Evolutionary conservation across 2,888 invertebrate species (phyloP), one percentile per base, ranked within the genome.

Genomic region (Neoitamus cyanurus): DNA sequence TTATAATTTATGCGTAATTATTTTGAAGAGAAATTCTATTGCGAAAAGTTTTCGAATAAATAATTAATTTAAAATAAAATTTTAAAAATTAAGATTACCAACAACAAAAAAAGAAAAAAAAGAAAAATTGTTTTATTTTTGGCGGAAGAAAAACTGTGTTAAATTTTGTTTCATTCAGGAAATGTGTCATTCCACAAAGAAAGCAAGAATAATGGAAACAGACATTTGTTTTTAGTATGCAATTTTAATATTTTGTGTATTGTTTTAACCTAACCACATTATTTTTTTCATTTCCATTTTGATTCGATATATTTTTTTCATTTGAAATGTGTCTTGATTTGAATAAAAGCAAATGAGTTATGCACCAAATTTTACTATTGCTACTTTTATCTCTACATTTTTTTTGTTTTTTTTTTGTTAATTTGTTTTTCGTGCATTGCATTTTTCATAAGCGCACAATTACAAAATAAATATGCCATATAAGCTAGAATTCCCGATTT

Each of bases 101-200:
- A n/a, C n/a, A n/a, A n/a, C n/a, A n/a, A n/a, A n/a, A n/a, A n/a
- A n/a, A n/a, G n/a, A n/a, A n/a, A n/a, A n/a, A n/a, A n/a, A 1
- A 25, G 15, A 20, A 48, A 58, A 58, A 58, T 58, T 15, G 9
- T 20, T 20, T 58, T 58, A 42, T 58, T 58, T n/a, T 20, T 58
- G 25, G 58, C 15, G 9, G 58, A 58, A 25, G 25, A 20, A 15
- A 58, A 58, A 15, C 15, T 15, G 15, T 58, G 25, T 58, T 20
- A n/a, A 58, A 25, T 58, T 25, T 58, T 58, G 11, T 58, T 85
- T 86, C 87, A 92, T 94, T 95, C 95, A 95, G 95, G 95, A 96
- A 96, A 96, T 96, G 95, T 96, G 95, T 94, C 94, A 94, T 94
- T 93, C 93, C 93, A 94, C 94, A 94, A 93, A 92, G 92, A 93